Evolutionary conservation across 2,797 vertebrate species (phyloP), one percentile per base, ranked within the genome.

Genomic region (Acanthopagrus latus): DNA sequence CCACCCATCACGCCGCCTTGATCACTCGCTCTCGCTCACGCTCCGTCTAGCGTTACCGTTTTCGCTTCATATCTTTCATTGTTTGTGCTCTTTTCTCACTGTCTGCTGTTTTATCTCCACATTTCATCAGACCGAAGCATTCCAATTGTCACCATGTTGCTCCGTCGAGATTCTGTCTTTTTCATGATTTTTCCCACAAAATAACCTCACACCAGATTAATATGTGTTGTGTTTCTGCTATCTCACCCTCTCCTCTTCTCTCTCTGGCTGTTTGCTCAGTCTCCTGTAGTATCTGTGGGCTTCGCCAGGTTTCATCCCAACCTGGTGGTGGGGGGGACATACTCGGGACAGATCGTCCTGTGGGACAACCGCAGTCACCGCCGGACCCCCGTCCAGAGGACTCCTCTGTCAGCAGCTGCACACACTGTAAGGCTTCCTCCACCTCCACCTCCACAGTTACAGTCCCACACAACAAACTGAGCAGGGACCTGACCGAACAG

Each of bases 361-460:
- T 99, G 98, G 98, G 98, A 99, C 91, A 99, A 99, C 85, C 97
- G 98, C 86, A 99, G 98, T 60, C 97, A 99, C 91, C 94, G 97
- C 25, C 96, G 98, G 86, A 99, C 98, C 0, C 98, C 98, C 0
- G 97, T 99, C 74, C 98, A 99, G 93, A 95, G 98, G 86, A 99
- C 98, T 0, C 98, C 98, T 0, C 95, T 99, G 57, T 99, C 98
- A 76, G 98, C 98, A 71, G 97, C 97, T 73, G 97, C 98, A 16
- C 98, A 99, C 90, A 99, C 98, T 56, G 98, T 99, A 93, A 95
- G 87, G 25, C 46, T 23, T 20, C 21, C 21, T 29, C 51, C n/a
- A n/a, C n/a, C n/a, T n/a, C n/a, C n/a, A n/a, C n/a, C n/a, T n/a
- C n/a, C n/a, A n/a, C n/a, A n/a, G 10, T 17, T n/a, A 14, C 21